These are phyloP conservation scores for Pollenia labialis DNA, from an alignment of 2,888 invertebrate species.

Conservation along the genomic window DNA sequence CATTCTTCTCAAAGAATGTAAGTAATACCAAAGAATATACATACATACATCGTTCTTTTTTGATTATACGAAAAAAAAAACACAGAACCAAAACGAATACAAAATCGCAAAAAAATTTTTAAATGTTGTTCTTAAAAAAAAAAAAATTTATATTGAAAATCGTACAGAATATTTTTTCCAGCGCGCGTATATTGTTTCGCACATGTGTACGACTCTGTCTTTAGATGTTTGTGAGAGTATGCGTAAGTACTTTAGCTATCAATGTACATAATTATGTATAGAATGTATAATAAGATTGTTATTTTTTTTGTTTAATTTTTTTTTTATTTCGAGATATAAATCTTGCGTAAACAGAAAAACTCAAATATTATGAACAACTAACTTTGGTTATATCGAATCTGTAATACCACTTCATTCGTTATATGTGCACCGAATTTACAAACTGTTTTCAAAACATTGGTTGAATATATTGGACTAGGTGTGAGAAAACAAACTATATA, in stretches of 20 bases:
- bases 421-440: too few relatives aligned
- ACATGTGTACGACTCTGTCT: neutral
- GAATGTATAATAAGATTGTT: slow-evolving; percentile 43
- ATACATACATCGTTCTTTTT: neutral
- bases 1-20: slow-evolving; percentile 30
- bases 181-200: slow-evolving; percentile 53
- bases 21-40: slow-evolving; percentile 7
- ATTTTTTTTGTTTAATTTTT: neutral
- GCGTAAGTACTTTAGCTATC: slow-evolving; percentile 3
- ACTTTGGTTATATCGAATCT: neutral
- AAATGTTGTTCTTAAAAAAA: slow-evolving; percentile 6
- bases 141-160: neutral
- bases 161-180: neutral
- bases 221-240: neutral
- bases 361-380: neutral
- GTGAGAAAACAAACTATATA: too few relatives aligned
- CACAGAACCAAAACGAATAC: too few relatives aligned
- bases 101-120: neutral
- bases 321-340: slow-evolving; percentile 18
- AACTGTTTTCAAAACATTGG: too few relatives aligned
- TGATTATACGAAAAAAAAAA: too few relatives aligned
- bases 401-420: neutral
- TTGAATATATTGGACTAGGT: too few relatives aligned
- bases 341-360: slow-evolving; percentile 4
- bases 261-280: slow-evolving; percentile 44